A percentile compares a stretch with the other conserved stretches of the same genome.
These are phyloP conservation scores for Argentina silus DNA, from an alignment of 2,797 vertebrate genomes.

Conservation along the genomic window DNA sequence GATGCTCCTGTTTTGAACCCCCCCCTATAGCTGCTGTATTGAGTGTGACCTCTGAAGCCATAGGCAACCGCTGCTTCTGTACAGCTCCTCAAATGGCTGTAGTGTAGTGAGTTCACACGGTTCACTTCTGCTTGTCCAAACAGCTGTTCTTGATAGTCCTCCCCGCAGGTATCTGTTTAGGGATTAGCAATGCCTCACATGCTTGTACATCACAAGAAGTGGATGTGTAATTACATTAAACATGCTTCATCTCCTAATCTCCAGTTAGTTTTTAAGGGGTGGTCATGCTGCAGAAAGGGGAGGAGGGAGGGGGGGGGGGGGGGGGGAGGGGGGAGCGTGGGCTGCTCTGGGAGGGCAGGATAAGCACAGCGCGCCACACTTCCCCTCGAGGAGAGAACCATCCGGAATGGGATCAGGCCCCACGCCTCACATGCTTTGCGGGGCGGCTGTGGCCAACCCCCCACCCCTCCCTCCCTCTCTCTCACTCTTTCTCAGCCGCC, in stretches of 20 bases:
- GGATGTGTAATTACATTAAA: constrained; percentile 84
- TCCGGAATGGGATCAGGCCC: constrained; percentile 32
- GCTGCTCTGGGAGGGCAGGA: constrained; percentile 27
- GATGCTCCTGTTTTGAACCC: not conserved
- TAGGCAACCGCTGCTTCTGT: constrained; percentile 15
- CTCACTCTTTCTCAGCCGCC: not conserved
- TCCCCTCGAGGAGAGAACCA: constrained; percentile 1
- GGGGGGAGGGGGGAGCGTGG: too few relatives aligned
- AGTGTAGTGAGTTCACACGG: constrained; percentile 57
- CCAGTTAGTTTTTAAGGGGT: constrained; percentile 54
- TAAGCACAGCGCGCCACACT: constrained; percentile 15
- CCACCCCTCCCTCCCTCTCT: too few relatives aligned
- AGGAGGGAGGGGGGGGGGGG: not conserved
- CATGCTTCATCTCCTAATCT: constrained; percentile 74
- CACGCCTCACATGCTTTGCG: constrained; percentile 4
- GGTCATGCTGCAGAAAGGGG: constrained; percentile 47
- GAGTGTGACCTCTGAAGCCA: not conserved
- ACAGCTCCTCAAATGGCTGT: constrained; percentile 55
- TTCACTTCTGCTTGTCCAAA: constrained; percentile 73
- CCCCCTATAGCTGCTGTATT: not conserved
- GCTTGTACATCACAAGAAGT: constrained; percentile 72
- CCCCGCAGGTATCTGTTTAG: constrained; percentile 80
- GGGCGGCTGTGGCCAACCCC: not conserved
- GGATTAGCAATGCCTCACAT: constrained; percentile 80
- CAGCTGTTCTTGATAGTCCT: constrained; percentile 78